Percentiles rank a stretch among this genome's conserved stretches.
Conservation (phyloP, 2,797 vertebrate species). For the Chlorospingus semifuscus region DNA sequence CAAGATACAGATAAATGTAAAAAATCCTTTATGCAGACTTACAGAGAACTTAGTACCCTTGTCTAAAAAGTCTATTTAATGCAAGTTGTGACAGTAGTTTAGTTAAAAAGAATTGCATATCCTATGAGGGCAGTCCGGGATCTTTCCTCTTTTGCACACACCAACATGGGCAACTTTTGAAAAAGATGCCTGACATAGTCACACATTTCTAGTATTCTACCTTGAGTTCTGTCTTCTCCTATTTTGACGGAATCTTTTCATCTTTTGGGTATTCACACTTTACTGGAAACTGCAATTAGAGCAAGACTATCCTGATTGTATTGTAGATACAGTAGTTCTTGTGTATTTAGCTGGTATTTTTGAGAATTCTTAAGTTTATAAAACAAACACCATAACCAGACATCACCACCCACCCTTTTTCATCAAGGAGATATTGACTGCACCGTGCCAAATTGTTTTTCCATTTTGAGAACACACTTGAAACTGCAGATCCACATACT, state of each 20-base stretch:
- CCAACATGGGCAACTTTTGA: background rate
- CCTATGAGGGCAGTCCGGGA: background rate
- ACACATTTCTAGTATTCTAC: fast-evolving
- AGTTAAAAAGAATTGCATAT: background rate
- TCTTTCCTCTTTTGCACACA: background rate
- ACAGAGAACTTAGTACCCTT: background rate
- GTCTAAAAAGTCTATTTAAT: background rate
- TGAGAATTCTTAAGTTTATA: background rate
- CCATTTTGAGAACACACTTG: background rate
- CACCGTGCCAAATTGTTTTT: background rate
- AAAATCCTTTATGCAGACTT: background rate
- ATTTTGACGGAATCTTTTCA: background rate
- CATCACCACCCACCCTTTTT: background rate
- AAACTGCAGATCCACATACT: background rate
- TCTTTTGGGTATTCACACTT: background rate
- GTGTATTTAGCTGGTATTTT: background rate
- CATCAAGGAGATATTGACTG: background rate
- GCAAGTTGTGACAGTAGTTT: background rate
- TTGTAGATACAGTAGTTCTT: background rate
- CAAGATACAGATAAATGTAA: fast-evolving
- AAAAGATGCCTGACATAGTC: background rate
- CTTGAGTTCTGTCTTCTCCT: background rate
- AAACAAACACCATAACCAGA: background rate
- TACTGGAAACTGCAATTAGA: background rate
- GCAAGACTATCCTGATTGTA: background rate